Percentiles rank a stretch among this genome's conserved stretches.
These are phyloP conservation scores for Heliothis subflexa DNA, from an alignment of 1,140 invertebrate genomes.

Conservation along the genomic window DNA sequence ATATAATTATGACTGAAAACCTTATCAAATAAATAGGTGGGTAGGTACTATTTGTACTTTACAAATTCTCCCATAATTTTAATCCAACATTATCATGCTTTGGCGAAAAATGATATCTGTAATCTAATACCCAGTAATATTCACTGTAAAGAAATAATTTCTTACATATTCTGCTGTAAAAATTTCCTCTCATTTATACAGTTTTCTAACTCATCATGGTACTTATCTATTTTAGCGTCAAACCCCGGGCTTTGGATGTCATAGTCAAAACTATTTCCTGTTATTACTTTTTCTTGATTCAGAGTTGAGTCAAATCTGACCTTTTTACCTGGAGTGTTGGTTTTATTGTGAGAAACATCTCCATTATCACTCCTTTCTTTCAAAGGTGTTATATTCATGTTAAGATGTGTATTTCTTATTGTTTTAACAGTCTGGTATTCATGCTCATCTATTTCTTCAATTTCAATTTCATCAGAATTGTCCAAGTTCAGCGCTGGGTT, in stretches of 20 bases:
- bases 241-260: slow-evolving; percentile 78
- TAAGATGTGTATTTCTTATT: slow-evolving; percentile 74
- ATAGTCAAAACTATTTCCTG: slow-evolving; percentile 83
- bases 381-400: slow-evolving; percentile 80
- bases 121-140: too few species aligned
- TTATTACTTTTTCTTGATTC: slow-evolving; percentile 83
- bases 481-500: slow-evolving; percentile 83
- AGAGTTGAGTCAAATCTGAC: slow-evolving; percentile 84
- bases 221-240: slow-evolving; percentile 82
- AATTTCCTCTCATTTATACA: slow-evolving; percentile 85
- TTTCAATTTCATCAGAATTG: slow-evolving; percentile 83
- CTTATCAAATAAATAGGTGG: background rate
- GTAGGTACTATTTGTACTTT: background rate
- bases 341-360: slow-evolving; percentile 68
- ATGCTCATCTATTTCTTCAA: slow-evolving; percentile 79
- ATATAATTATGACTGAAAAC: background rate
- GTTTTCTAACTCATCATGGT: slow-evolving; percentile 85
- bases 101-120: too few species aligned
- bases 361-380: slow-evolving; percentile 69
- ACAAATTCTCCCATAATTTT: too few species aligned
- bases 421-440: slow-evolving; percentile 82
- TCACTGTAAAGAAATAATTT: background rate
- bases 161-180: slow-evolving; percentile 81
- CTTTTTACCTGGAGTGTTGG: slow-evolving; percentile 78
- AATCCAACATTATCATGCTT: too few species aligned